Evolutionary conservation across 2,888 invertebrate species (phyloP).

Genomic region (Acanthosepion lycidas): DNA sequence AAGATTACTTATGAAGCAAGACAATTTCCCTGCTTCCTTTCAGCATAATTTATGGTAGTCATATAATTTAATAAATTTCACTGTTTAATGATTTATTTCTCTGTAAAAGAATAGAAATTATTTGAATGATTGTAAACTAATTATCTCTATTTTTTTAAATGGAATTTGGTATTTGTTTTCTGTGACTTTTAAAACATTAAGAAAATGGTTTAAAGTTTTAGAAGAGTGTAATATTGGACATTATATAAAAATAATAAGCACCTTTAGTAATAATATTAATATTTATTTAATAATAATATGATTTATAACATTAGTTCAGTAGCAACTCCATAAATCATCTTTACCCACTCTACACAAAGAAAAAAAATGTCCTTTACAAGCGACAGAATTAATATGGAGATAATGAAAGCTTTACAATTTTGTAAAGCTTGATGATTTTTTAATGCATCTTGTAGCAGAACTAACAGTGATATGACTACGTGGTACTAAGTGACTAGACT

Average conservation of each 20-base stretch:
- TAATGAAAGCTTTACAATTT: background rate
- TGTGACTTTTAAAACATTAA: too few relatives aligned
- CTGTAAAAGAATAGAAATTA: too few relatives aligned
- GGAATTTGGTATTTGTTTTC: too few relatives aligned
- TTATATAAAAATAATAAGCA: background rate
- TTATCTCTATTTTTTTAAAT: too few relatives aligned
- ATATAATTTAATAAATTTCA: too few relatives aligned
- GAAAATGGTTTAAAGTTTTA: background rate
- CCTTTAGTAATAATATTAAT: background rate
- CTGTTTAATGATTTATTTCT: too few relatives aligned
- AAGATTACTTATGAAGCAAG: background rate
- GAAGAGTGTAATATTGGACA: background rate
- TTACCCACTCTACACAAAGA: background rate
- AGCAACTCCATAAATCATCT: background rate
- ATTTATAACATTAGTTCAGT: background rate
- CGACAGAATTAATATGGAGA: background rate
- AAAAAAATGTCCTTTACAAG: background rate
- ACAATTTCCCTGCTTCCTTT: background rate
- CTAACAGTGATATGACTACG: background rate
- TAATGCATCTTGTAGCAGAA: background rate
- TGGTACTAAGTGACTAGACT: conserved; percentile 36
- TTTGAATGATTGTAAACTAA: too few relatives aligned
- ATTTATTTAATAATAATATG: background rate
- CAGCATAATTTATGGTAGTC: background rate
- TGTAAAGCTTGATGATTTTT: background rate